Evolutionary conservation across 2,888 invertebrate species (phyloP).

Genomic region (Pilophorus perplexus): DNA sequence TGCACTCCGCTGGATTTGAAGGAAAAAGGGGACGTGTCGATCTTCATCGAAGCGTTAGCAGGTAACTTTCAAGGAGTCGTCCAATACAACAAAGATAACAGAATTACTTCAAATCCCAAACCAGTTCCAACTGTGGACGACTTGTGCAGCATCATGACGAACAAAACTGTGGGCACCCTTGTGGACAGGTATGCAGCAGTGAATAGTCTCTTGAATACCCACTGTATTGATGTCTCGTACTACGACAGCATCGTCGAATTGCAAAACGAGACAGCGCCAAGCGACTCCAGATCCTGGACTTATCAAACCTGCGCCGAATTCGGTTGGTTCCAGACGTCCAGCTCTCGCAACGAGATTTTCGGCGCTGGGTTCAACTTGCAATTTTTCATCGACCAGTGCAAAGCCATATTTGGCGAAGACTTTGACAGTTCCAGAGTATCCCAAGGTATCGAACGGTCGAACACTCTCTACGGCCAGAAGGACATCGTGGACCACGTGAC

Average conservation of each 20-base stretch:
- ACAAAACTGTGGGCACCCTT: constrained; percentile 60
- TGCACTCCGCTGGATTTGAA: constrained; percentile 70
- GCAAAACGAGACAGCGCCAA: constrained; percentile 60
- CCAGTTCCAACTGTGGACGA: constrained; percentile 76
- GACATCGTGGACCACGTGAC: constrained; percentile 55
- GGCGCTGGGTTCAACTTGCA: constrained; percentile 71
- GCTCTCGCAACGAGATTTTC: constrained; percentile 63
- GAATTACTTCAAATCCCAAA: constrained; percentile 56
- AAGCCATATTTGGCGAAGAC: constrained; percentile 77
- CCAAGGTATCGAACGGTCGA: constrained; percentile 67
- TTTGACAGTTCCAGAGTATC: constrained; percentile 63
- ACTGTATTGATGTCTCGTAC: constrained; percentile 82
- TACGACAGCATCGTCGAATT: constrained; percentile 68
- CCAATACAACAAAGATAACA: constrained; percentile 92
- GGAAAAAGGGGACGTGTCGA: constrained; percentile 66
- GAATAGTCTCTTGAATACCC: constrained; percentile 68
- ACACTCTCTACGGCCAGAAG: constrained; percentile 67
- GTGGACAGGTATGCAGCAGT: constrained; percentile 62
- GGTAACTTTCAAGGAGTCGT: constrained; percentile 86
- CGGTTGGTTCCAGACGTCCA: constrained; percentile 90
- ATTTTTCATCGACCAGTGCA: constrained; percentile 78
- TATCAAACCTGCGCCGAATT: constrained; percentile 97
- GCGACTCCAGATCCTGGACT: constrained; percentile 74
- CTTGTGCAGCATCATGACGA: constrained; percentile 73
- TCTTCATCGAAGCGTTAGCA: constrained; percentile 77